phyloP scores from a whole-genome alignment of 2,888 invertebrate species.

The Eupithecia tripunctaria region DNA sequence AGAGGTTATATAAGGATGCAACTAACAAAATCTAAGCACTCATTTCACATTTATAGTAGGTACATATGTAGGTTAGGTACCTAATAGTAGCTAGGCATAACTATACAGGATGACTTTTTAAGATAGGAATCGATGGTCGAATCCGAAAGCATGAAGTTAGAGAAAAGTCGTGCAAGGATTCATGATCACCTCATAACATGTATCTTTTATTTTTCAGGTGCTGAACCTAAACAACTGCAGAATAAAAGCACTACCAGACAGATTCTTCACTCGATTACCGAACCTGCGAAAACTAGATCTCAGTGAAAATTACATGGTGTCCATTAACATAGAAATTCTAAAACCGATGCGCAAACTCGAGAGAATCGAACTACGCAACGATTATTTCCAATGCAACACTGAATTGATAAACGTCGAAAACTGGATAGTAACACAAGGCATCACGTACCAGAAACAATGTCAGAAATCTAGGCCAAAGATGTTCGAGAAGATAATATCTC shows the following conservation, averaged over 20 bases:
- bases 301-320: conserved; percentile 85
- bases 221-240: conserved; percentile 85
- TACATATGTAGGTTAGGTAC: no score
- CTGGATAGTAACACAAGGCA: conserved; percentile 70
- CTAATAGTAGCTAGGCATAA: no score
- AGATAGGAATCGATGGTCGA: no score
- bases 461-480: conserved; percentile 74
- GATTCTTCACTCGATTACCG: conserved; percentile 82
- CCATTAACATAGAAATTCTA: conserved; percentile 77
- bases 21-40: no score
- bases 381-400: conserved; percentile 84
- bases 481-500: conserved; percentile 83
- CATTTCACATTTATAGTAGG: no score
- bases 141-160: no score
- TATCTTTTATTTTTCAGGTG: conserved; percentile 61
- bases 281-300: conserved; percentile 84
- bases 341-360: conserved; percentile 77
- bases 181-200: no score
- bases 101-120: no score
- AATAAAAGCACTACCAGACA: conserved; percentile 80
- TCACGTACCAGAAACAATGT: conserved; percentile 79
- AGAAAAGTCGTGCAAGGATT: no score
- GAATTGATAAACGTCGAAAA: conserved; percentile 70
- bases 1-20: no score
- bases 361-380: conserved; percentile 81